Percentiles rank a stretch among this genome's conserved stretches.
These are phyloP conservation scores for Nasonia oneida DNA, from an alignment of 2,888 invertebrate species.

Conservation along the genomic window DNA sequence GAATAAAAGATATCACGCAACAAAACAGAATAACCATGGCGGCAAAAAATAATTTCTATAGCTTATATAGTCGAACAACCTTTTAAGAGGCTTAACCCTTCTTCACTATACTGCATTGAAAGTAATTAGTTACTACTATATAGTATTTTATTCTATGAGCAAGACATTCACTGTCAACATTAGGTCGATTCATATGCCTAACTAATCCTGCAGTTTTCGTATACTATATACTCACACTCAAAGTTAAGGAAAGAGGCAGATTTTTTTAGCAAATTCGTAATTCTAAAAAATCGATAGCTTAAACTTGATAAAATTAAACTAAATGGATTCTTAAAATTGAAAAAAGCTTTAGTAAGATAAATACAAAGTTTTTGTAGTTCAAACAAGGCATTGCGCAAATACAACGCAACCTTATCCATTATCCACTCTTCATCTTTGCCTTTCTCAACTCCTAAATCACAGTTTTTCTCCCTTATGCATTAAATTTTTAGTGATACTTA, in stretches of 20 bases:
- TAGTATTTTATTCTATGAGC: conserved; percentile 73
- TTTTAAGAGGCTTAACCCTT: conserved; percentile 41
- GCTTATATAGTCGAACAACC: neutral
- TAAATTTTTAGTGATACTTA: conserved; percentile 17
- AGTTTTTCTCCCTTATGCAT: conserved; percentile 32
- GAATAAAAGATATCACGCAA: conserved; percentile 76
- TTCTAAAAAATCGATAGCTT: neutral
- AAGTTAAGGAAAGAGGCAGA: too few species aligned
- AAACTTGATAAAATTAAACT: neutral
- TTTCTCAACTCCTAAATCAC: conserved; percentile 48
- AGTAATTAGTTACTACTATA: conserved; percentile 19
- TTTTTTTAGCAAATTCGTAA: neutral
- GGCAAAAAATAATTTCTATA: conserved; percentile 45
- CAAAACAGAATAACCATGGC: conserved; percentile 47
- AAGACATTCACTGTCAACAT: conserved; percentile 69
- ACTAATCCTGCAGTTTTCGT: neutral
- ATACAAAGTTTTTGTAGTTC: conserved; percentile 57
- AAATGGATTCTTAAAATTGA: conserved; percentile 44
- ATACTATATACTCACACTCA: neutral
- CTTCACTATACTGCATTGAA: conserved; percentile 5
- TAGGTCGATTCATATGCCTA: conserved; percentile 11
- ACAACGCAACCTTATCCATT: conserved; percentile 38
- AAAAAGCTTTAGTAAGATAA: conserved; percentile 16
- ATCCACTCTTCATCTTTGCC: conserved; percentile 36
- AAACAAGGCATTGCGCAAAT: conserved; percentile 58